Evolutionary conservation across 2,113 vertebrate genomes (phyloP).

Genomic region (Machaerirhynchus nigripectus): DNA sequence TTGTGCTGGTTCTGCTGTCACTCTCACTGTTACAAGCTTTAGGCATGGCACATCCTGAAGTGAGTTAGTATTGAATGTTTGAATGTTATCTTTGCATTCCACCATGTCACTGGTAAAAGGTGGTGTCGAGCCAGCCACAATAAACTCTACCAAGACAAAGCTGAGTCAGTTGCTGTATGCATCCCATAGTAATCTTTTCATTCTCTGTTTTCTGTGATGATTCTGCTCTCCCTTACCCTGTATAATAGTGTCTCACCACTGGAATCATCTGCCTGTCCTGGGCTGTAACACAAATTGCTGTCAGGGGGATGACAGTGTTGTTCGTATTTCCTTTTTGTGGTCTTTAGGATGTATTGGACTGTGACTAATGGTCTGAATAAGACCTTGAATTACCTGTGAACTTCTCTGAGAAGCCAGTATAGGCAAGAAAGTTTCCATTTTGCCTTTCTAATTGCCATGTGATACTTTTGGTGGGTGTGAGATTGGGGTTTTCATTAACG

Average conservation of each 20-base stretch:
- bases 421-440: neutral
- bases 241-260: neutral
- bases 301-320: neutral
- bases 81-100: neutral
- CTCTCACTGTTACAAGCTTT: neutral
- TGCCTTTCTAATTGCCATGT: neutral
- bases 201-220: neutral
- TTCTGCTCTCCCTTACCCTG: neutral
- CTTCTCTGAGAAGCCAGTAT: neutral
- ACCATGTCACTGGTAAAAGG: neutral
- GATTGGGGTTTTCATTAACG: neutral
- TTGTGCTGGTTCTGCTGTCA: neutral
- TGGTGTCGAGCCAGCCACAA: neutral
- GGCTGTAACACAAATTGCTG: neutral
- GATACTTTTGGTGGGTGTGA: accelerated
- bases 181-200: neutral
- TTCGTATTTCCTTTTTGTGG: neutral
- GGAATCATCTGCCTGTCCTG: neutral
- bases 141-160: neutral
- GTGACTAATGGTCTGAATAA: neutral
- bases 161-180: neutral
- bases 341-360: neutral
- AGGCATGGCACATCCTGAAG: neutral
- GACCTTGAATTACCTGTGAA: neutral
- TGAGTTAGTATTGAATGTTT: neutral